Conservation (phyloP, 2,113 vertebrate species). For the Eurystomus gularis region DNA sequence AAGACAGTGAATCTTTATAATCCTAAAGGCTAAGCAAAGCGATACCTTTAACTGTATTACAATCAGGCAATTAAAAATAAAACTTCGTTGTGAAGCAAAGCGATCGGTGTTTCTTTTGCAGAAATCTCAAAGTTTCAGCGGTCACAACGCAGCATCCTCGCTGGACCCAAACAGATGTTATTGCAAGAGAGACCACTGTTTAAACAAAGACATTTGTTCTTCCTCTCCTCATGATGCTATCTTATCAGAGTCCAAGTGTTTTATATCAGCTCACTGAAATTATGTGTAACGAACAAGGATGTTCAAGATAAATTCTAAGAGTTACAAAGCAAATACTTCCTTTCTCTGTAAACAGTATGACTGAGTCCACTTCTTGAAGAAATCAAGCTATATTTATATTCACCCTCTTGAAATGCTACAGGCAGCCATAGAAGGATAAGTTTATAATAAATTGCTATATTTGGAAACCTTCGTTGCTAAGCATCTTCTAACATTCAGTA, state of each 20-base stretch:
- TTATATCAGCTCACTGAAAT: constrained; percentile 70
- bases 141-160: constrained; percentile 13
- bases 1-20: neutral
- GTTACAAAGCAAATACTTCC: constrained; percentile 74
- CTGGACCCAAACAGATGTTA: constrained; percentile 30
- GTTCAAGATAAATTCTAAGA: constrained; percentile 71
- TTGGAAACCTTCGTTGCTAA: constrained; percentile 84
- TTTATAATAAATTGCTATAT: constrained; percentile 86
- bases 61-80: neutral
- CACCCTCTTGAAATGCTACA: constrained; percentile 79
- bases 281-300: constrained; percentile 66
- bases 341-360: constrained; percentile 83
- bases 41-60: neutral
- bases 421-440: constrained; percentile 87
- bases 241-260: constrained; percentile 67
- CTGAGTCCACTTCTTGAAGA: constrained; percentile 81
- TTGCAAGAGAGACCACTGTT: constrained; percentile 54
- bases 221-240: constrained; percentile 65
- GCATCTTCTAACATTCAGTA: constrained; percentile 81
- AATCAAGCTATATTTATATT: constrained; percentile 87
- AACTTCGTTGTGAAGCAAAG: neutral
- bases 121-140: neutral
- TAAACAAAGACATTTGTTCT: constrained; percentile 70
- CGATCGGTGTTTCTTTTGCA: neutral
- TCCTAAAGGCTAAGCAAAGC: neutral